Percentiles rank a stretch among this genome's conserved stretches.
Conservation (phyloP, 2,888 invertebrate genomes). For the Dioctria linearis region DNA sequence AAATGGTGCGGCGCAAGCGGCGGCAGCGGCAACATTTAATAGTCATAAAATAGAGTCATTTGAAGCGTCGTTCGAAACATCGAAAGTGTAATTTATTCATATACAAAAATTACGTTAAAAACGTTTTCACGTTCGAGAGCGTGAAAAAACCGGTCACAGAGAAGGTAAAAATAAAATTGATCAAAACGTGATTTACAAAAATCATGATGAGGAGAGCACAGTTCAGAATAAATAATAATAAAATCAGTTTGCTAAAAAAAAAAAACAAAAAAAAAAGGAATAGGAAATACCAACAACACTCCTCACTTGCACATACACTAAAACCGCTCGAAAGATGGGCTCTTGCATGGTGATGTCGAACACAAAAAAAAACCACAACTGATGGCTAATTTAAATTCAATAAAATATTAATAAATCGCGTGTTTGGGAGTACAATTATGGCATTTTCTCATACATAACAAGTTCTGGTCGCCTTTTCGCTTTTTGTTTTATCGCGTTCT, state of each 20-base stretch:
- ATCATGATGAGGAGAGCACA: slow-evolving; percentile 24
- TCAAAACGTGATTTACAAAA: slow-evolving; percentile 48
- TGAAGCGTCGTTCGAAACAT: no score
- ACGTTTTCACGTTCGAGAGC: no score
- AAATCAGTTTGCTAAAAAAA: not conserved
- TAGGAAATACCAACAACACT: not conserved
- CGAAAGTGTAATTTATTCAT: no score
- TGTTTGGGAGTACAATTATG: slow-evolving; percentile 46
- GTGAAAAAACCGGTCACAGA: not conserved
- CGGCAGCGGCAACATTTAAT: no score
- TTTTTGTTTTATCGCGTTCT: not conserved
- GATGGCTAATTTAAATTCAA: slow-evolving; percentile 46
- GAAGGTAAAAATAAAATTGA: slow-evolving; percentile 19
- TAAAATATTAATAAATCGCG: slow-evolving; percentile 51
- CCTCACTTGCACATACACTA: not conserved
- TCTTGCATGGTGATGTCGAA: not conserved
- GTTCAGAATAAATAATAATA: slow-evolving; percentile 41
- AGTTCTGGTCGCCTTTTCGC: slow-evolving; percentile 20
- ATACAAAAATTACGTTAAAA: no score
- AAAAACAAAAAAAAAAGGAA: not conserved
- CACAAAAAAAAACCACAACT: not conserved
- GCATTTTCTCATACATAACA: slow-evolving; percentile 46
- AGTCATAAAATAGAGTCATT: no score
- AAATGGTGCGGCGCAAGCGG: no score
- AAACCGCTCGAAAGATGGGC: not conserved